Conservation (phyloP, 2,888 invertebrate genomes). For the Eucera pruinosa region DNA sequence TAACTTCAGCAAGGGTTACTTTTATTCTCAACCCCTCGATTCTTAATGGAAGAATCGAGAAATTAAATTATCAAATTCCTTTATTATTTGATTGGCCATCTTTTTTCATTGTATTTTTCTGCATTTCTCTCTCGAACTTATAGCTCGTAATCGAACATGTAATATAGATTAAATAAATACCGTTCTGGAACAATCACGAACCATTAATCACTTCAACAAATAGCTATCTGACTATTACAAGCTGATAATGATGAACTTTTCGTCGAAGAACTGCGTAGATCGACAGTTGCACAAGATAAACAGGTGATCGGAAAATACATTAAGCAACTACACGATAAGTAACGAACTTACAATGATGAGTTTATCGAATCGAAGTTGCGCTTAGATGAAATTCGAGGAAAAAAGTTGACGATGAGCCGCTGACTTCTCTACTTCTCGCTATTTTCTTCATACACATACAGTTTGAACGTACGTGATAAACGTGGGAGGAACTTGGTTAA, state of each 20-base stretch:
- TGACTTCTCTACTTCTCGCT: too few species aligned
- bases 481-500: background rate
- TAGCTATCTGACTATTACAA: constrained; percentile 9
- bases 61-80: too few species aligned
- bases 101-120: too few species aligned
- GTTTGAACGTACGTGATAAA: background rate
- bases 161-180: background rate
- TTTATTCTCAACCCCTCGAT: too few species aligned
- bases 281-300: constrained; percentile 12
- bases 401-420: background rate
- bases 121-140: too few species aligned
- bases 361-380: constrained; percentile 23
- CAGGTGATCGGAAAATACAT: constrained; percentile 8
- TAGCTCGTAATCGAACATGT: too few species aligned
- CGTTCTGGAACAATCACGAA: background rate
- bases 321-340: constrained; percentile 41
- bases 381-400: background rate
- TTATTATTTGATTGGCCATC: too few species aligned
- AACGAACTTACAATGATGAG: constrained; percentile 7
- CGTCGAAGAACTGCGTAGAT: background rate
- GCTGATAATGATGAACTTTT: background rate
- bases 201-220: background rate
- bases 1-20: too few species aligned
- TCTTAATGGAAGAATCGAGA: too few species aligned
- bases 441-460: background rate